phyloP scores from a whole-genome alignment of 2,888 invertebrate genomes.

The Tetanocera ferruginea region DNA sequence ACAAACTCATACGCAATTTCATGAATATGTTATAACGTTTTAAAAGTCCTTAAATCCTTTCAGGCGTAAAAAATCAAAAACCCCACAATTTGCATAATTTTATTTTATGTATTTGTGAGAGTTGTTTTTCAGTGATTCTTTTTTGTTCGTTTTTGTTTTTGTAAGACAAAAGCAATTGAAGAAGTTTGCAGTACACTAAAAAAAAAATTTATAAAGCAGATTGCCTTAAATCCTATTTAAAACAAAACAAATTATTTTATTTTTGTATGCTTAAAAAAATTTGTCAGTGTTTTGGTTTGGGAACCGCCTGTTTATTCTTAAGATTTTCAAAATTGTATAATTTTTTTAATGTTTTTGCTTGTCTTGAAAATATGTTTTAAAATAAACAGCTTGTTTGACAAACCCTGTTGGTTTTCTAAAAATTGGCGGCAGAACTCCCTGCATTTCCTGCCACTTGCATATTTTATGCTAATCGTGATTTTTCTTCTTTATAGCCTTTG shows the following conservation, averaged over 20 bases:
- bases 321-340: too few species aligned
- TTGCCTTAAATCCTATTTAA: not conserved
- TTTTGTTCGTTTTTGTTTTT: not conserved
- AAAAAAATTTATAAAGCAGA: not conserved
- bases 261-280: too few species aligned
- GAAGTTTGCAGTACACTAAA: not conserved
- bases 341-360: too few species aligned
- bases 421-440: too few species aligned
- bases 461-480: conserved; percentile 47
- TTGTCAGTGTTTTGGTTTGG: too few species aligned
- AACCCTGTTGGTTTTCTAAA: too few species aligned
- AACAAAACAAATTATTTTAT: too few species aligned
- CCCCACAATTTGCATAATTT: conserved; percentile 30
- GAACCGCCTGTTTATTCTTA: too few species aligned
- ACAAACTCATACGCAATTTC: not conserved
- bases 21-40: conserved; percentile 34
- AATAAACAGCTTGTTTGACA: too few species aligned
- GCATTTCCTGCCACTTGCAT: not conserved
- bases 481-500: conserved; percentile 58
- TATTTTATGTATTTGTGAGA: not conserved
- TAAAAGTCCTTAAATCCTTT: conserved; percentile 32
- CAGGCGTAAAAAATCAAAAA: conserved; percentile 34
- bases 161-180: not conserved
- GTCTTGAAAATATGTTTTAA: too few species aligned
- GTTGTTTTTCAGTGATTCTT: not conserved